Evolutionary conservation across 2,113 vertebrate genomes (phyloP), one percentile per base, ranked within the genome.

Genomic region (Oncorhynchus gorbuscha): DNA sequence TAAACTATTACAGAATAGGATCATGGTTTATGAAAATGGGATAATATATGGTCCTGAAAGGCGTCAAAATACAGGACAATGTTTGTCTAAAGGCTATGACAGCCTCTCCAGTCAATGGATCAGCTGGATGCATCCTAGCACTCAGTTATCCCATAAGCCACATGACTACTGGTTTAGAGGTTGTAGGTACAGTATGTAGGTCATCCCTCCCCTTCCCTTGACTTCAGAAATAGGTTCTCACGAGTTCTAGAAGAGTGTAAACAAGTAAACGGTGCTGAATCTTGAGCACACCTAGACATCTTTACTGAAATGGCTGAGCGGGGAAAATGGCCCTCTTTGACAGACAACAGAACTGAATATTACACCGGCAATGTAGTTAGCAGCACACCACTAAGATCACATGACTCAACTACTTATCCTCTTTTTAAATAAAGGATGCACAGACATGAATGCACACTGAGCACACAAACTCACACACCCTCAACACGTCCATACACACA

Each of bases 371-470:
- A 80, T 83, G 86, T 87, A 90, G 74, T 75, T 88, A 85, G 92
- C 58, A 82, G 87, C 88, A 86, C 78, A 78, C 85, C 70, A 91
- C 79, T 76, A 16, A 75, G 77, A 84, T 82, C 87, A 91, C 90
- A 76, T 62, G 81, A 88, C 83, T 86, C 66, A 81, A 85, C 80
- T 59, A 83, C 86, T 84, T 87, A 82, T 82, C 76, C 79, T 88
- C 81, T 80, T 82, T 64, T 5, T 9, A 39, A 45, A 45, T 12
- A 20, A 49, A 48, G 39, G 77, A 83, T 82, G 90, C 88, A 90
- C 88, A 88, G 87, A 91, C 75, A 80, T 84, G 91, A 89, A 92
- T 61, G 91, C 91, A 88, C 69, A 84, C 91, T 82, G 86, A 35
- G 73, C 80, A 80, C 22, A 39, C 39, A 39, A 39, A 39, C 39